Conservation (phyloP, 2,888 invertebrate species). For the Anoplius nigerrimus region DNA sequence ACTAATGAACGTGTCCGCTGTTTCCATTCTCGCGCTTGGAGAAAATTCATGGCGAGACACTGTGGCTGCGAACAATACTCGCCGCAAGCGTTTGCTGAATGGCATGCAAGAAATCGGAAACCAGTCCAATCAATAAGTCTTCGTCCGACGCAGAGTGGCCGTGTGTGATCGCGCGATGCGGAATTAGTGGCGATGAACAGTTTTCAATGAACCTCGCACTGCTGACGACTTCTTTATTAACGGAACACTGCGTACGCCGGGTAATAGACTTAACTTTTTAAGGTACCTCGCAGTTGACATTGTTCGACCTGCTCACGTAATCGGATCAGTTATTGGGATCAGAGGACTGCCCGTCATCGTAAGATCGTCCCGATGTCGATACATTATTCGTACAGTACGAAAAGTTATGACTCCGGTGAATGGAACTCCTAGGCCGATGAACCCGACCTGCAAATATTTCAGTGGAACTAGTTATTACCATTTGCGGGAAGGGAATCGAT, state of each 20-base stretch:
- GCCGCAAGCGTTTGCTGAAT: neutral
- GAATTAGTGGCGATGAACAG: too few relatives aligned
- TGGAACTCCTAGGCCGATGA: conserved; percentile 31
- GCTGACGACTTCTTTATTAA: too few relatives aligned
- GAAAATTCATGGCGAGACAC: conserved; percentile 7
- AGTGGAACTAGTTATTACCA: conserved; percentile 28
- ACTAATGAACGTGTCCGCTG: neutral
- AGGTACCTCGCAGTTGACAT: too few relatives aligned
- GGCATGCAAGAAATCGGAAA: conserved; percentile 27
- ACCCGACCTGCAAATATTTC: conserved; percentile 31
- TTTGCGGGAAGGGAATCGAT: conserved; percentile 36
- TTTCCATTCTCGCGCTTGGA: neutral
- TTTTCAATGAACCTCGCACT: too few relatives aligned
- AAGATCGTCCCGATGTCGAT: too few relatives aligned
- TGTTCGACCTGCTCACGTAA: too few relatives aligned
- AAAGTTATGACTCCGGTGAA: neutral
- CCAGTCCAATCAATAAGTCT: conserved; percentile 31
- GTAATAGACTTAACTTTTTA: too few relatives aligned
- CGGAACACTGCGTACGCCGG: too few relatives aligned
- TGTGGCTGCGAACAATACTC: conserved; percentile 9
- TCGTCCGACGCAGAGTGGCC: neutral
- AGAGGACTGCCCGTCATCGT: too few relatives aligned
- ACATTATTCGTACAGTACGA: too few relatives aligned
- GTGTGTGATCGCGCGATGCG: too few relatives aligned
- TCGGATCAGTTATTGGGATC: too few relatives aligned